Evolutionary conservation across 2,113 vertebrate species (phyloP), one percentile per base, ranked within the genome.

Genomic region (Orcinus orca): DNA sequence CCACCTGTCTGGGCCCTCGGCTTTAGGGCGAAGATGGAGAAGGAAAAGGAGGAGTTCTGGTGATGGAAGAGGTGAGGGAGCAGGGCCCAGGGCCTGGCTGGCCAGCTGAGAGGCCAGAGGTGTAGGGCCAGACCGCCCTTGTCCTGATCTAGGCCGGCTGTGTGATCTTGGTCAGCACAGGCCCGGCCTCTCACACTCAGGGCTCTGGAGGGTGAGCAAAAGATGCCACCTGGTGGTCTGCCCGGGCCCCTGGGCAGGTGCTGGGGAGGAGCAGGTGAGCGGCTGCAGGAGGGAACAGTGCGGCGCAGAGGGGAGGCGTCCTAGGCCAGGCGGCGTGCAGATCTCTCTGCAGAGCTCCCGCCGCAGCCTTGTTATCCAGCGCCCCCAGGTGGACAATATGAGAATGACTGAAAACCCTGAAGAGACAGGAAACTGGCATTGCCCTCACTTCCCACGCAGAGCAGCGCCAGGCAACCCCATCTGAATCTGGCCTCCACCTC

Each of bases 391-490:
- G 97, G 92, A 33, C 1, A 60, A 5, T 8, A 8, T 58, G 60
- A 92, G 95, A 80, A 74, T 71, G 71, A 31, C 55, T 0, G 6
- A 31, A 65, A 58, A 41, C 53, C 3, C 44, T 8, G 67, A 14
- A 15, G 41, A 82, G 26, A 4, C 9, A 36, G 74, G 50, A 70
- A 44, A 14, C 36, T 0, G 6, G 13, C 20, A 1, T 2, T 0
- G 25, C 7, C 20, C 14, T 31, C 0, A 4, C 44, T 36, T 53
- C 20, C 20, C 23, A 0, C 1, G 0, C 0, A 8, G 11, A 13
- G 15, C n/a, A 11, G 58, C 5, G 1, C 6, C 58, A 3, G 44
- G 41, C 23, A 2, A 13, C 15, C 20, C 10, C 29, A 0, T 11
- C 8, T 3, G 76, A 50, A 14, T 38, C 70, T 14, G 10, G 47